phyloP scores from a whole-genome alignment of 30 jellyfish, hydroid and myxozoan species.

The Aurelia sp. region DNA sequence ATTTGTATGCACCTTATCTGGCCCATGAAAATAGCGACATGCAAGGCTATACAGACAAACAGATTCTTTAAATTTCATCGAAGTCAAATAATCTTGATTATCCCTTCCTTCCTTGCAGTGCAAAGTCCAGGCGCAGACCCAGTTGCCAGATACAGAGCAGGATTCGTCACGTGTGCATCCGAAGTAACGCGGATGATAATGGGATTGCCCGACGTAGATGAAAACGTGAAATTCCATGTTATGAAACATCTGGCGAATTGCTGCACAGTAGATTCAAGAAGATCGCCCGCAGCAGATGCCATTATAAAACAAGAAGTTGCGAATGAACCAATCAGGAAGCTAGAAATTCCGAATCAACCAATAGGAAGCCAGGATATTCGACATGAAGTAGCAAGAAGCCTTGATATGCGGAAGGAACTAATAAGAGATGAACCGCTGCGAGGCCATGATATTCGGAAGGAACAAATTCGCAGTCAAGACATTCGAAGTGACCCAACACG shows the following conservation, averaged over 20 bases:
- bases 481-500: background rate
- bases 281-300: conserved; percentile 4
- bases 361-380: conserved; percentile 8
- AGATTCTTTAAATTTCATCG: too few relatives aligned
- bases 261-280: conserved; percentile 49
- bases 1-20: too few relatives aligned
- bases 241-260: conserved; percentile 66
- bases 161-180: conserved; percentile 68
- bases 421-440: background rate
- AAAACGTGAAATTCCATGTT: conserved; percentile 69
- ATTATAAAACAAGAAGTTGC: conserved; percentile 18
- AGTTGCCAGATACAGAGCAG: conserved; percentile 71
- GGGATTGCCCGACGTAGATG: conserved; percentile 81
- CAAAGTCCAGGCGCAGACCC: conserved; percentile 62
- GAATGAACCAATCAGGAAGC: conserved; percentile 6
- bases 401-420: conserved; percentile 10
- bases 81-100: too few relatives aligned
- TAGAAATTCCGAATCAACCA: background rate
- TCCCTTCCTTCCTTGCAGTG: conserved; percentile 12
- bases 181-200: conserved; percentile 59
- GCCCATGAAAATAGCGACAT: too few relatives aligned
- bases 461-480: conserved; percentile 15
- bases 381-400: background rate
- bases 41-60: too few relatives aligned
- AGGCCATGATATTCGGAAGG: background rate